These are phyloP conservation scores for Eupithecia centaureata DNA, from an alignment of 2,888 invertebrate species.

Conservation along the genomic window DNA sequence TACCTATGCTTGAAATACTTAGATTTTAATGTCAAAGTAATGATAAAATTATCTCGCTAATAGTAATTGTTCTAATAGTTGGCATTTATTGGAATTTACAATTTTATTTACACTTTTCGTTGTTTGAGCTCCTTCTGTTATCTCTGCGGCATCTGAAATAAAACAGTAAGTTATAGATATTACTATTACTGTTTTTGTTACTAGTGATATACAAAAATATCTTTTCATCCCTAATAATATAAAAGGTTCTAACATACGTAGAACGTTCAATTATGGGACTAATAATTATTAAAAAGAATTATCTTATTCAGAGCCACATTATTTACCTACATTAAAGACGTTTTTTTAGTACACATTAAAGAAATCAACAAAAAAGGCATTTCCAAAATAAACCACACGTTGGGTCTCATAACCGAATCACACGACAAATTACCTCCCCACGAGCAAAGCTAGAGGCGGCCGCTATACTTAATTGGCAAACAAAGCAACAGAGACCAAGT, in stretches of 20 bases:
- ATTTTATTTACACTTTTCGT: conserved; percentile 51
- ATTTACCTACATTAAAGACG: background rate
- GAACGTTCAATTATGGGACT: too few species aligned
- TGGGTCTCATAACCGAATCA: background rate
- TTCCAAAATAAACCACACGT: background rate
- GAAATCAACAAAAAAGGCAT: background rate
- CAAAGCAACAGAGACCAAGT: conserved; percentile 28
- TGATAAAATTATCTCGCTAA: background rate
- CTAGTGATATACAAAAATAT: too few species aligned
- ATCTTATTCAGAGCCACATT: too few species aligned
- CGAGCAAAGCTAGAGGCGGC: background rate
- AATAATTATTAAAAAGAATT: too few species aligned
- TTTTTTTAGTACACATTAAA: background rate
- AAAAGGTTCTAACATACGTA: too few species aligned
- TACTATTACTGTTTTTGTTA: background rate
- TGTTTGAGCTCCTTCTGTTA: conserved; percentile 60
- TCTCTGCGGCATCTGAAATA: conserved; percentile 75
- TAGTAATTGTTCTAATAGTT: conserved; percentile 41
- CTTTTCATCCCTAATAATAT: too few species aligned
- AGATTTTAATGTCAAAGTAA: background rate
- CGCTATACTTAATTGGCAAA: conserved; percentile 28
- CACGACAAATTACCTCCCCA: background rate
- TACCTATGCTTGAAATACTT: too few species aligned
- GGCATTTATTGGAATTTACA: conserved; percentile 69
- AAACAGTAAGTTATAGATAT: conserved; percentile 24